Base-by-base conservation (phyloP, 2,888 invertebrate genomes). In the Arge pagana region DNA sequence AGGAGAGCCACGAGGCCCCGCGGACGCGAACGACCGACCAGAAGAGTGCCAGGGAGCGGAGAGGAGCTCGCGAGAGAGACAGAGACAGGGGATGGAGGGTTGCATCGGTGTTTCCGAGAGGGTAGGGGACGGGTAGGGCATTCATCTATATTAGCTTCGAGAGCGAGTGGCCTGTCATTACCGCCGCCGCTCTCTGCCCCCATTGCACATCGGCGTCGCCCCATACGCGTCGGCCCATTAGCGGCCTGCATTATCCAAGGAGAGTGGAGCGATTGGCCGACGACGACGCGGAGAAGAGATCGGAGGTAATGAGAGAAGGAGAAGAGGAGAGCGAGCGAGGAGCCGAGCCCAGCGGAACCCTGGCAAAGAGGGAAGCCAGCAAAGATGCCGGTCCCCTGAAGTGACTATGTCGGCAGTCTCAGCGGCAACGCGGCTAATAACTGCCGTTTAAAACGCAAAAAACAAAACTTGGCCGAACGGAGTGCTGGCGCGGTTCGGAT, bases 61-160 rank as follows among this genome's bases (percentile, higher is more conserved):
- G 30, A 19, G 13, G 30, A 33, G 15, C 13, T 10, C 6, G 33
- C 11, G 37, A 26, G 24, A 19, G 18, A 13, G 13, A 35, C 48
- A 6, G 33, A 4, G 48, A 16, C 6, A 37, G n/a, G 19, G 48
- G 35, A 10, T 24, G 23, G 36, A 18, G 8, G 39, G 36, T 8
- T 15, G 48, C 19, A 28, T 8, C 4, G 4, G 53, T n/a, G n/a
- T n/a, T n/a, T 24, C 35, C 5, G 48, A 23, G 37, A 40, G 36
- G 36, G 37, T n/a, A 35, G 36, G 55, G 18, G 39, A n/a, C n/a
- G 72, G 72, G 71, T 71, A 71, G 71, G 67, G 76, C 76, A 76
- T 75, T 76, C 75, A 74, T 76, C 74, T 76, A 73, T 75, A 76
- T 76, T 76, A 76, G 76, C 76, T 76, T 68, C 75, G 74, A 75